These are phyloP conservation scores for Hermatobates lingyangjiaoensis DNA, from an alignment of 1,140 invertebrate genomes.

Conservation along the genomic window DNA sequence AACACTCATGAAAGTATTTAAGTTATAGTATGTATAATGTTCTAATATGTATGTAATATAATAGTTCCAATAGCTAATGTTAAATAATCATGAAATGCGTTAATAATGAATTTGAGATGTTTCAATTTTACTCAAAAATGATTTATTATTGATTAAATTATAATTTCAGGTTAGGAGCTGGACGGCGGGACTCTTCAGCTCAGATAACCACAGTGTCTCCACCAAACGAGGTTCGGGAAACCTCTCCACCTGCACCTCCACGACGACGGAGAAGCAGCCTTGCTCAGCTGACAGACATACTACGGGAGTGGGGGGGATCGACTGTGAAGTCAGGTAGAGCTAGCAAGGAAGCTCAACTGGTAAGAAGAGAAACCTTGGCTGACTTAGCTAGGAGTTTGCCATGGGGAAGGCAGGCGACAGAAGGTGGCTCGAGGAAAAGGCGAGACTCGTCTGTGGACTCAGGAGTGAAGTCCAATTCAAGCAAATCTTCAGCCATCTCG, in stretches of 20 bases:
- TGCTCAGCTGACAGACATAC: conserved; percentile 69
- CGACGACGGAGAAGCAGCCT: conserved; percentile 59
- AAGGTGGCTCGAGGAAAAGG: conserved; percentile 33
- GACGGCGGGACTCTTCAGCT: conserved; percentile 64
- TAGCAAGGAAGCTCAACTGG: conserved; percentile 35
- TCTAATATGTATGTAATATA: too few relatives aligned
- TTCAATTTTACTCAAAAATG: too few relatives aligned
- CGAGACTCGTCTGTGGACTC: conserved; percentile 65
- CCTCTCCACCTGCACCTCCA: conserved; percentile 35
- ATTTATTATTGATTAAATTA: too few relatives aligned
- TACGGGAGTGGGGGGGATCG: conserved; percentile 59
- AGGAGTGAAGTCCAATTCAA: conserved; percentile 52
- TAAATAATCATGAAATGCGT: too few relatives aligned
- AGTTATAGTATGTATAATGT: too few relatives aligned
- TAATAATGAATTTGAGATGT: too few relatives aligned
- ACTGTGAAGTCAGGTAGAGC: conserved; percentile 14
- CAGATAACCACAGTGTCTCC: conserved; percentile 70
- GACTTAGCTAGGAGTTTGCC: conserved; percentile 54
- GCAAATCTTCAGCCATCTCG: conserved; percentile 35
- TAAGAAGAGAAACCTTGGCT: conserved; percentile 62
- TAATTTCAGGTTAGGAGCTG: conserved; percentile 28
- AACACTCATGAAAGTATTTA: too few relatives aligned
- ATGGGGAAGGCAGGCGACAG: conserved; percentile 36
- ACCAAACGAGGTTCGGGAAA: conserved; percentile 45
- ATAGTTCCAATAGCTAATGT: too few relatives aligned